Conservation (phyloP, 1,140 invertebrate genomes). For the Pseudomyrmex gracilis region DNA sequence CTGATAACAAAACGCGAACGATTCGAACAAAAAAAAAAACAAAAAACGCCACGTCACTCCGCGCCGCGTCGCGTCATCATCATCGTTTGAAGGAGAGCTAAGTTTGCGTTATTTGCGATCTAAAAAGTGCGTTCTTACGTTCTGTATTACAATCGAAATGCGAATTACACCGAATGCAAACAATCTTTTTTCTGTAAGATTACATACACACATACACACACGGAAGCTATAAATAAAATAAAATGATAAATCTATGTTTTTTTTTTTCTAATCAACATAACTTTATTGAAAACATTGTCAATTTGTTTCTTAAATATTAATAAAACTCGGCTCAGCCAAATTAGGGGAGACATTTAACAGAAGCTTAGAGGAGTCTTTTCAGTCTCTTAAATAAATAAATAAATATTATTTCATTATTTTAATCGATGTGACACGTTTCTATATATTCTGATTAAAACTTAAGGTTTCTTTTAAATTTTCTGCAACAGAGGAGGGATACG, state of each 20-base stretch:
- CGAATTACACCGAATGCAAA: slow-evolving; percentile 80
- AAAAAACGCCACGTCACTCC: slow-evolving; percentile 30
- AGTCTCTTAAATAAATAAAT: too few relatives aligned
- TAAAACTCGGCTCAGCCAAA: neutral
- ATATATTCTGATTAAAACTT: too few relatives aligned
- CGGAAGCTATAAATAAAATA: slow-evolving; percentile 84
- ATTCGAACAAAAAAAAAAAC: slow-evolving; percentile 61
- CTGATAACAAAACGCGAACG: neutral
- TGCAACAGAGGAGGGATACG: too few relatives aligned
- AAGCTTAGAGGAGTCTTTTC: too few relatives aligned
- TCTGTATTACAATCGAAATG: slow-evolving; percentile 79
- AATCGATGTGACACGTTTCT: neutral
- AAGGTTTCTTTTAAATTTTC: too few relatives aligned
- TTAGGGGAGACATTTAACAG: too few relatives aligned
- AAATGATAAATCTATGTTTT: slow-evolving; percentile 79
- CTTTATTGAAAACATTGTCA: slow-evolving; percentile 3
- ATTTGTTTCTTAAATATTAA: too few relatives aligned
- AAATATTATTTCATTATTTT: slow-evolving; percentile 9
- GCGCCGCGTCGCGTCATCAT: slow-evolving; percentile 38
- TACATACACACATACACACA: slow-evolving; percentile 83
- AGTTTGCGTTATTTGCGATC: slow-evolving; percentile 77
- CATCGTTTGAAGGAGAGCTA: slow-evolving; percentile 66
- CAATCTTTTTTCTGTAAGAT: slow-evolving; percentile 84
- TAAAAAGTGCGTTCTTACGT: slow-evolving; percentile 79
- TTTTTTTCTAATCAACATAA: slow-evolving; percentile 43